A percentile compares a stretch with the other conserved stretches of the same genome.
Evolutionary conservation across 2,888 invertebrate species (phyloP).

Genomic region (Koerneria pararmatus): DNA sequence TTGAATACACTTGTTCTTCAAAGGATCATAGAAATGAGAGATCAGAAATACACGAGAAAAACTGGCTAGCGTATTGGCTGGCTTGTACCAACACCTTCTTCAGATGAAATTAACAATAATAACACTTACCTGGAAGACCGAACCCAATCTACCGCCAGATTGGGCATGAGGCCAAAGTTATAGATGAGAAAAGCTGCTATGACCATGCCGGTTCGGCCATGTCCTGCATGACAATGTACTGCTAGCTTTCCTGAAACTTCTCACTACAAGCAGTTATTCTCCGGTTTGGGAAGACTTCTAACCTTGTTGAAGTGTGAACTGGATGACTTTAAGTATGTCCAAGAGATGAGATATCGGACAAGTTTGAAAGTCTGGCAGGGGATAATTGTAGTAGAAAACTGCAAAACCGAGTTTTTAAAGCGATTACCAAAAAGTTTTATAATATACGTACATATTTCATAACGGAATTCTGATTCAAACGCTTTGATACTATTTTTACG

Average conservation of each 20-base stretch:
- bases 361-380: slow-evolving; percentile 79
- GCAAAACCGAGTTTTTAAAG: slow-evolving; percentile 19
- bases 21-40: too few species aligned
- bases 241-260: slow-evolving; percentile 35
- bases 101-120: too few species aligned
- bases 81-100: too few species aligned
- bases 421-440: not conserved
- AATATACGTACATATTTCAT: not conserved
- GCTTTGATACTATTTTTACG: slow-evolving; percentile 1
- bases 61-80: too few species aligned
- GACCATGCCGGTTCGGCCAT: slow-evolving; percentile 75
- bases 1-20: too few species aligned
- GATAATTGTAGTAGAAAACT: slow-evolving; percentile 87
- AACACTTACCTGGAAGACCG: slow-evolving; percentile 69
- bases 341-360: slow-evolving; percentile 74
- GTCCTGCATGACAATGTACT: slow-evolving; percentile 79
- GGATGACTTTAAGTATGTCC: slow-evolving; percentile 84
- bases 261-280: not conserved
- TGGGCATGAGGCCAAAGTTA: slow-evolving; percentile 73
- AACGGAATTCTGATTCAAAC: slow-evolving; percentile 1
- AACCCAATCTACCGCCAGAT: slow-evolving; percentile 77
- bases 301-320: slow-evolving; percentile 78
- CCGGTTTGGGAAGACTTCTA: slow-evolving; percentile 41
- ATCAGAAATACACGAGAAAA: too few species aligned
- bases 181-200: slow-evolving; percentile 82